Evolutionary conservation across 1,140 invertebrate genomes (phyloP).

Genomic region (Zaprionus kolodkinae): DNA sequence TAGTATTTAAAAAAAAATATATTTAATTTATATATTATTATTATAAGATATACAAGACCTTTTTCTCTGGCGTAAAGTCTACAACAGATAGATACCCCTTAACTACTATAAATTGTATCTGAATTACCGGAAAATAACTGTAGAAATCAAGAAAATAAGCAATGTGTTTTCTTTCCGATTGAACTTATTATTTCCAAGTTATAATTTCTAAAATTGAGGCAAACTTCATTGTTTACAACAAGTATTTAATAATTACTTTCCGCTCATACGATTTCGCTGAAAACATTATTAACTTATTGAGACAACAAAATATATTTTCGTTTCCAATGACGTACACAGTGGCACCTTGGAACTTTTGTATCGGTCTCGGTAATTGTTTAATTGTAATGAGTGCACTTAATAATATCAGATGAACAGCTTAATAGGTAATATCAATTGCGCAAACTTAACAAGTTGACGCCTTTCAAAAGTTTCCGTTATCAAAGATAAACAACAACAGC

Average conservation of each 20-base stretch:
- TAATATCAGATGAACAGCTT: conserved; percentile 19
- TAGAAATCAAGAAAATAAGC: not conserved
- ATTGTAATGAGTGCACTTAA: conserved; percentile 21
- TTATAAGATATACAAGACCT: no score
- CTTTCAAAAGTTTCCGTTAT: conserved; percentile 72
- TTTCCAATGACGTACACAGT: conserved; percentile 21
- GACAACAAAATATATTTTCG: conserved; percentile 8
- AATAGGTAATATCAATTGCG: conserved; percentile 38
- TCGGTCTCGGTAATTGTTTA: conserved; percentile 42
- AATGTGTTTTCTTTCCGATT: not conserved
- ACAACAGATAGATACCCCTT: not conserved
- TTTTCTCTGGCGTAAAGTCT: no score
- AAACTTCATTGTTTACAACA: not conserved
- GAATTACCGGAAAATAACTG: not conserved
- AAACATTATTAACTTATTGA: not conserved
- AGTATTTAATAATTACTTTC: not conserved
- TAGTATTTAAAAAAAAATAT: no score
- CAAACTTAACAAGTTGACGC: not conserved
- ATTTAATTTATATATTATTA: no score
- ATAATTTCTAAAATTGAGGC: not conserved
- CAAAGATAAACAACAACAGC: conserved; percentile 47
- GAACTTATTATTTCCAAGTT: not conserved
- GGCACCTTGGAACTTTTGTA: conserved; percentile 15
- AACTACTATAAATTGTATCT: not conserved
- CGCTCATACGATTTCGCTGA: not conserved